These are phyloP conservation scores for Tanytarsus gracilentus DNA, from an alignment of 2,888 invertebrate genomes.

Conservation along the genomic window DNA sequence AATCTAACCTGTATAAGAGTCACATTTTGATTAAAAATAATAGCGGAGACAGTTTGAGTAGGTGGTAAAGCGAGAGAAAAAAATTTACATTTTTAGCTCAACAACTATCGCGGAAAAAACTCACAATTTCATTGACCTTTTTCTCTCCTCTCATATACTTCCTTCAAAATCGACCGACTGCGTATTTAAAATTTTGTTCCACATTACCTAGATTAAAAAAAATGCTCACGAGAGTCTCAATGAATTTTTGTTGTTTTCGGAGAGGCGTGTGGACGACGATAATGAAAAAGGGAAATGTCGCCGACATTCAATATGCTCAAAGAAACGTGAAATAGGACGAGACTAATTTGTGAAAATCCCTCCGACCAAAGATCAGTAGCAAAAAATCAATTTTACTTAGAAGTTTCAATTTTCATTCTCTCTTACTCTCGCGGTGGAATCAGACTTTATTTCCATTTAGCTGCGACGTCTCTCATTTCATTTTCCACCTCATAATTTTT, in stretches of 20 bases:
- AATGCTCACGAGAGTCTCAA: too few relatives aligned
- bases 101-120: neutral
- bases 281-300: too few relatives aligned
- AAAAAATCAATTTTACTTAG: constrained; percentile 22
- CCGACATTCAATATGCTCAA: neutral
- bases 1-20: too few relatives aligned
- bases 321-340: neutral
- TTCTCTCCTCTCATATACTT: neutral
- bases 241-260: too few relatives aligned
- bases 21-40: constrained; percentile 6
- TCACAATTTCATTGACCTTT: constrained; percentile 21
- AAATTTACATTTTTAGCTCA: neutral
- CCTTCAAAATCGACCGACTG: too few relatives aligned
- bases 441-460: neutral
- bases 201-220: neutral
- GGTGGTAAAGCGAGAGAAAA: neutral
- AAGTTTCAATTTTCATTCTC: constrained; percentile 5
- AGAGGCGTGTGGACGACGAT: too few relatives aligned
- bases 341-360: constrained; percentile 10
- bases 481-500: neutral
- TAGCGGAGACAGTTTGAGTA: neutral
- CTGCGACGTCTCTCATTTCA: neutral
- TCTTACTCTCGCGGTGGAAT: neutral
- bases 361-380: neutral
- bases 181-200: too few relatives aligned